Percentiles rank a stretch among this genome's conserved stretches.
Evolutionary conservation across 2,888 invertebrate genomes (phyloP).

Genomic region (Pristionchus arcanus): DNA sequence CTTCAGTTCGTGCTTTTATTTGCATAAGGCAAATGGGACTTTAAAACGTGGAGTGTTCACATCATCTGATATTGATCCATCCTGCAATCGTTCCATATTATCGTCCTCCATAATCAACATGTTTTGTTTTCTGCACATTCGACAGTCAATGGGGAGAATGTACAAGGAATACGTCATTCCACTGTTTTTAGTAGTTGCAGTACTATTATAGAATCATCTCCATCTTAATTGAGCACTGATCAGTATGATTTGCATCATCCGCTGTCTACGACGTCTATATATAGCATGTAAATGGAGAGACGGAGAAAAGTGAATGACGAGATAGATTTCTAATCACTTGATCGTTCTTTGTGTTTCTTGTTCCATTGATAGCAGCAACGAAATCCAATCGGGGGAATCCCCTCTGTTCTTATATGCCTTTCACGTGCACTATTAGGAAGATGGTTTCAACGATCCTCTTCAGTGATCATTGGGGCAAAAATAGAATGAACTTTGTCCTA

Average conservation of each 20-base stretch:
- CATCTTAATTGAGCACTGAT: neutral
- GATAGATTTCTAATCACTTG: neutral
- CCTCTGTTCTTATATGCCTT: neutral
- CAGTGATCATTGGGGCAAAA: neutral
- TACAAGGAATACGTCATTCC: constrained; percentile 24
- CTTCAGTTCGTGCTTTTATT: no score
- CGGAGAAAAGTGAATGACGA: neutral
- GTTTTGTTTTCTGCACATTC: constrained; percentile 35
- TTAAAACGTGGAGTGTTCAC: neutral
- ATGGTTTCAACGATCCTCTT: neutral
- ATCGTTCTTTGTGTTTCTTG: constrained; percentile 38
- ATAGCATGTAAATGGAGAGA: constrained; percentile 10
- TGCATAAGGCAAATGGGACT: neutral
- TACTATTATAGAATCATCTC: neutral
- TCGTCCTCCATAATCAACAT: constrained; percentile 13
- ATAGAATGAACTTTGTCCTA: neutral
- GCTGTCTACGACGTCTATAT: neutral
- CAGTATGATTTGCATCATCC: neutral
- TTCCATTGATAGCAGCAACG: constrained; percentile 16
- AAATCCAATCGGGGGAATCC: constrained; percentile 31
- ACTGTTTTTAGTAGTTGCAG: neutral
- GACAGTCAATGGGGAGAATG: constrained; percentile 20
- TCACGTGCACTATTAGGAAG: neutral
- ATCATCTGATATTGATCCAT: constrained; percentile 9
- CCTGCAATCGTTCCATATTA: constrained; percentile 18